phyloP scores from a whole-genome alignment of 2,797 vertebrate species.

The Hemitrygon akajei region DNA sequence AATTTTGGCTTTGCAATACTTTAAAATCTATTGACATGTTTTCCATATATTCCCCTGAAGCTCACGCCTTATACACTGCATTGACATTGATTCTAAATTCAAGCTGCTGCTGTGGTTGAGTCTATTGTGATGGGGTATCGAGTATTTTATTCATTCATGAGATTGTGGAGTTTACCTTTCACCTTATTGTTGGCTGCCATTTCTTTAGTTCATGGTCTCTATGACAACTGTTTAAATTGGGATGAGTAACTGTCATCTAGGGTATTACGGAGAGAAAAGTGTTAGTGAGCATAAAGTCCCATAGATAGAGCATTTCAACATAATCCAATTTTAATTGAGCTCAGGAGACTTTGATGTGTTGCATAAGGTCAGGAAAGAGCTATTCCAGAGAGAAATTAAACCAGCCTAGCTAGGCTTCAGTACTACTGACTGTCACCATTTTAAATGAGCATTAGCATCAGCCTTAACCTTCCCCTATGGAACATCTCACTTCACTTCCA shows the following conservation, averaged over 20 bases:
- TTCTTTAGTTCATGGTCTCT: conserved; percentile 70
- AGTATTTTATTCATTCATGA: conserved; percentile 55
- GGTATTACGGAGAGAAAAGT: conserved; percentile 82
- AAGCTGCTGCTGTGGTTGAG: conserved; percentile 49
- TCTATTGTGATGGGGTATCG: conserved; percentile 42
- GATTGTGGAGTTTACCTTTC: conserved; percentile 65
- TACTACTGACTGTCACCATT: conserved; percentile 80
- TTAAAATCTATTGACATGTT: conserved; percentile 73
- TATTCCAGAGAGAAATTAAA: conserved; percentile 98
- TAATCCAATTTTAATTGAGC: conserved; percentile 99
- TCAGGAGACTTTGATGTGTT: conserved; percentile 94
- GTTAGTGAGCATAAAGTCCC: conserved; percentile 69
- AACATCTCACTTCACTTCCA: conserved; percentile 65
- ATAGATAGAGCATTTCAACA: conserved; percentile 82
- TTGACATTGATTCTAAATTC: conserved; percentile 61
- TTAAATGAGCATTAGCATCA: conserved; percentile 91
- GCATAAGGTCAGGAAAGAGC: conserved; percentile 78
- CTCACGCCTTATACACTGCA: conserved; percentile 69
- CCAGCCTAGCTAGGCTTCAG: conserved; percentile 68
- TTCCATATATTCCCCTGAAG: conserved; percentile 73
- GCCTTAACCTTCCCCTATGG: conserved; percentile 76
- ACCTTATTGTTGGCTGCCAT: conserved; percentile 63
- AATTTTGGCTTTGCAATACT: conserved; percentile 77
- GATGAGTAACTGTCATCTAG: conserved; percentile 89
- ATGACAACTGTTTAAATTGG: conserved; percentile 94